phyloP scores from a whole-genome alignment of 2,113 vertebrate genomes.

The Hiodon tergisus region DNA sequence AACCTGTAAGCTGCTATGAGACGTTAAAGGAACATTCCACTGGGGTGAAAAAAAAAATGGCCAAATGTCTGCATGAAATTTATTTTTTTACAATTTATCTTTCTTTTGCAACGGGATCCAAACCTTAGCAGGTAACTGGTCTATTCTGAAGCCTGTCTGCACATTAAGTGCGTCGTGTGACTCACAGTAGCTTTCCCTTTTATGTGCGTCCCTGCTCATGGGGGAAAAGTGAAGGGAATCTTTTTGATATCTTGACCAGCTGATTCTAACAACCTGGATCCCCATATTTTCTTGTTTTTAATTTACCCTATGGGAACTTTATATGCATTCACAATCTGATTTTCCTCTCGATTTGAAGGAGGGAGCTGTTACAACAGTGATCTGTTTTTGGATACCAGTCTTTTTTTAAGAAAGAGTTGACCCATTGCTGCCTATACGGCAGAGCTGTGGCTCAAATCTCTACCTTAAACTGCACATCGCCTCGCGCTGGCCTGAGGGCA shows the following conservation, averaged over 20 bases:
- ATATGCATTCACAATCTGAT: conserved; percentile 44
- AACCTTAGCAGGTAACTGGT: conserved; percentile 47
- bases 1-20: conserved; percentile 86
- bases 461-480: conserved; percentile 22
- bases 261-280: conserved; percentile 33
- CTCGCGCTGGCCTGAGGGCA: conserved; percentile 17
- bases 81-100: conserved; percentile 32
- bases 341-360: conserved; percentile 31
- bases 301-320: conserved; percentile 29
- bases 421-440: conserved; percentile 27
- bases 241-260: conserved; percentile 31
- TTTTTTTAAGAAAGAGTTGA: conserved; percentile 9
- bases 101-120: conserved; percentile 32
- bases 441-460: conserved; percentile 22
- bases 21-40: conserved; percentile 92
- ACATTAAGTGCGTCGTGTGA: not conserved
- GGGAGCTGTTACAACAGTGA: conserved; percentile 24
- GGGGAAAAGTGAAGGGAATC: conserved; percentile 22
- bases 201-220: conserved; percentile 9
- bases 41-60: conserved; percentile 55
- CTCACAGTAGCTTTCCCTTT: conserved; percentile 2
- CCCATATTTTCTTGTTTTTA: conserved; percentile 13
- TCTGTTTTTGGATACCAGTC: conserved; percentile 29
- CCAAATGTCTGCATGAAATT: conserved; percentile 49
- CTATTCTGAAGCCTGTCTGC: conserved; percentile 33